phyloP scores from a whole-genome alignment of 2,113 vertebrate species.

The Ranitomeya variabilis region DNA sequence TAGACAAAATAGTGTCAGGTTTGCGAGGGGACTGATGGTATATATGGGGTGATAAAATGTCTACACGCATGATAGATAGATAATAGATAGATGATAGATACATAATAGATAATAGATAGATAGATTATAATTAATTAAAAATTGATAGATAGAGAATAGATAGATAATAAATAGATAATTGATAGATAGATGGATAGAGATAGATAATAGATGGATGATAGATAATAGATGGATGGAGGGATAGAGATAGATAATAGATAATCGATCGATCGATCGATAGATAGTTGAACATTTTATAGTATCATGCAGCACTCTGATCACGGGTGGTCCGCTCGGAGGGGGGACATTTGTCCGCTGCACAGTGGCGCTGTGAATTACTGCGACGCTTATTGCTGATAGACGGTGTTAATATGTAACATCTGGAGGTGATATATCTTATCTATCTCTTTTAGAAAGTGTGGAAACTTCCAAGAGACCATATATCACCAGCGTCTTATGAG shows the following conservation, averaged over 20 bases:
- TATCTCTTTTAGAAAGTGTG: too few relatives aligned
- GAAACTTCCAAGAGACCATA: too few relatives aligned
- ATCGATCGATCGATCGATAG: background rate
- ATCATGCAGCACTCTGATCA: too few relatives aligned
- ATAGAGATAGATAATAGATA: background rate
- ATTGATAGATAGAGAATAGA: background rate
- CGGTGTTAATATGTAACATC: too few relatives aligned
- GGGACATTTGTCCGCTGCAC: too few relatives aligned
- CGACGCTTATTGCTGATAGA: too few relatives aligned
- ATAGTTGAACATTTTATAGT: background rate
- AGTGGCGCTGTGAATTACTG: too few relatives aligned
- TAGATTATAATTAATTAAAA: too few relatives aligned
- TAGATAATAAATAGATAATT: background rate
- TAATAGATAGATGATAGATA: too few relatives aligned
- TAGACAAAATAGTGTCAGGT: conserved; percentile 13
- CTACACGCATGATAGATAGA: background rate
- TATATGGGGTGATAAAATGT: background rate
- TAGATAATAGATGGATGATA: background rate
- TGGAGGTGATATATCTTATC: too few relatives aligned
- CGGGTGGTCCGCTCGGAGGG: too few relatives aligned
- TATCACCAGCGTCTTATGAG: too few relatives aligned
- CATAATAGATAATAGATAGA: background rate
- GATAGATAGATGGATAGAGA: background rate
- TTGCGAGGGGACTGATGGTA: background rate
- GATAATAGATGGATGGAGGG: background rate